Evolutionary conservation across 2,113 vertebrate genomes (phyloP), one percentile per base, ranked within the genome.

Genomic region (Rhinolophus sinicus): DNA sequence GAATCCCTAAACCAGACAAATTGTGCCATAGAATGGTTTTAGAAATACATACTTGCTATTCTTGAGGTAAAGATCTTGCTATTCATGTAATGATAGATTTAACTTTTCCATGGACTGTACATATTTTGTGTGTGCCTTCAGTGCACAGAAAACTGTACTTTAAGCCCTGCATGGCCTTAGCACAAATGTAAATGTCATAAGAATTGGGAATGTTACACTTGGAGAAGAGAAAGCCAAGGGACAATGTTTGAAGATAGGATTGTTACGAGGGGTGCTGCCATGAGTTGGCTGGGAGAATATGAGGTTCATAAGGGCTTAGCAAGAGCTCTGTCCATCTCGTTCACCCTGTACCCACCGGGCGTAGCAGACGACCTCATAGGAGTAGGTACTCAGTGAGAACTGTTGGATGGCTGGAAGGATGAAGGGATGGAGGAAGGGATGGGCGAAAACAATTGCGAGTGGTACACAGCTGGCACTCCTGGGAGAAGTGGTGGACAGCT

Each of bases 231-330:
- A 77, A 70, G 11, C 15, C 16, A 67, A 60, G 35, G 44, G 38
- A 10, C 18, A 28, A 44, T 0, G 7, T 76, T 47, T 35, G 62
- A 69, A 80, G 30, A 56, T n/a, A 19, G 10, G 16, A 3, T 78
- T 19, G 8, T 67, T 78, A n/a, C 15, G 6, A 14, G 8, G 1
- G 38, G 19, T 69, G 24, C 15, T 19, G 7, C 10, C 16, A n/a
- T 56, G 1, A 11, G n/a, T 24, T 50, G 21, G 1, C 70, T 5
- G 10, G 28, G 24, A 15, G 3, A 11, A 11, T 18, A 7, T 0
- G 19, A 35, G 4, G 28, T 24, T 84, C 38, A 3, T 3, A 9
- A 58, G 24, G 52, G n/a, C 35, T 44, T 30, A 44, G 56, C 6
- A 58, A n/a, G 26, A 38, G 7, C 60, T 54, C 14, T 62, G 35